phyloP scores from a whole-genome alignment of 2,797 vertebrate species.

The Bucorvus abyssinicus region DNA sequence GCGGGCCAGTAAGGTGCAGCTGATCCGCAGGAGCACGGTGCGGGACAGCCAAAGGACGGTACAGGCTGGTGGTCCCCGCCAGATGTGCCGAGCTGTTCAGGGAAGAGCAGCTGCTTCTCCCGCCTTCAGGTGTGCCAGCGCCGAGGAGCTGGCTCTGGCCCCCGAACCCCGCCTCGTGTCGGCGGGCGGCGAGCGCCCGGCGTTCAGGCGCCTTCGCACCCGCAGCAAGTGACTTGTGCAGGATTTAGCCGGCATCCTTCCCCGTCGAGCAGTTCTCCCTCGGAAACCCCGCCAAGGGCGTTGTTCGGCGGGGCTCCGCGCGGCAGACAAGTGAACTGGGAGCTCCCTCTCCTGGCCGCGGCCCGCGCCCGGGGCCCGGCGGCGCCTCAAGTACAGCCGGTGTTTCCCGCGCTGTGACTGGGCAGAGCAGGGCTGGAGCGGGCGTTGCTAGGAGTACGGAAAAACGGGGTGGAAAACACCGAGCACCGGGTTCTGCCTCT shows the following conservation, averaged over 20 bases:
- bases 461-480: accelerated
- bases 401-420: no score
- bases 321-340: accelerated
- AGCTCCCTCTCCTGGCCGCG: neutral
- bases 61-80: accelerated
- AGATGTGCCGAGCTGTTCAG: neutral
- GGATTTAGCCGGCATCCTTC: accelerated
- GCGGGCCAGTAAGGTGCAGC: neutral
- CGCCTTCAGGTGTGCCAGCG: accelerated
- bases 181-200: accelerated
- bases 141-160: neutral
- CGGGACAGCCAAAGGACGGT: neutral
- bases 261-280: accelerated
- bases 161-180: accelerated
- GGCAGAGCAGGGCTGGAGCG: accelerated
- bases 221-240: accelerated
- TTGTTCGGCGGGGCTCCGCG: accelerated
- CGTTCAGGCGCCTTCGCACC: neutral
- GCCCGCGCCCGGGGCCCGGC: neutral
- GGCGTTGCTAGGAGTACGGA: accelerated
- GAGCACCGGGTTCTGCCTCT: neutral
- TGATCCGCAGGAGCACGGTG: neutral
- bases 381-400: no score
- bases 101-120: neutral
- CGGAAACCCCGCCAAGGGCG: accelerated